Evolutionary conservation across 1,140 invertebrate species (phyloP).

Genomic region (Leptinotarsa lineolata): DNA sequence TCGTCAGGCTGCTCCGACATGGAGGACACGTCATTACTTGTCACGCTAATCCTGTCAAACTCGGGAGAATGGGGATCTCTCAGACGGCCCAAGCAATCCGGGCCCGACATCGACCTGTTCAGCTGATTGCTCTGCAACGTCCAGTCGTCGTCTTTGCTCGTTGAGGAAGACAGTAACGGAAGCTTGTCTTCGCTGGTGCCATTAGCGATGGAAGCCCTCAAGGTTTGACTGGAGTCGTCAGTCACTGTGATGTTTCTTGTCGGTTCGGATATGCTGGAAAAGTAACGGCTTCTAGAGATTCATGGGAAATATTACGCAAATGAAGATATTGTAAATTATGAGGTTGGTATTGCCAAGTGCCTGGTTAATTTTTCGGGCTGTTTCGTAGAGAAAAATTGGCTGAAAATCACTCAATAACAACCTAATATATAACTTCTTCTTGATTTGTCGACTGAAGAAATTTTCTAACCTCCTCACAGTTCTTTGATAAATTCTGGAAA

Average conservation of each 20-base stretch:
- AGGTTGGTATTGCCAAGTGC: too few relatives aligned
- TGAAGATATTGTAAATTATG: too few relatives aligned
- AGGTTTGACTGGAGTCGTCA: slow-evolving; percentile 19
- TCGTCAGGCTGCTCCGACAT: slow-evolving; percentile 50
- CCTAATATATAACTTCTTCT: too few relatives aligned
- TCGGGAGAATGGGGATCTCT: slow-evolving; percentile 50
- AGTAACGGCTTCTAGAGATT: background rate
- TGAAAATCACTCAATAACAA: too few relatives aligned
- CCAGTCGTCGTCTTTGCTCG: slow-evolving; percentile 44
- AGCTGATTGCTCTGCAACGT: slow-evolving; percentile 50
- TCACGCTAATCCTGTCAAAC: slow-evolving; percentile 46
- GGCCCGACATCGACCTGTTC: slow-evolving; percentile 71
- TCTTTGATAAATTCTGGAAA: too few relatives aligned
- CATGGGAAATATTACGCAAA: too few relatives aligned
- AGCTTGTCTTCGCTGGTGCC: slow-evolving; percentile 40
- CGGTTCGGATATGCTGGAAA: slow-evolving; percentile 31
- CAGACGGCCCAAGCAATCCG: slow-evolving; percentile 64
- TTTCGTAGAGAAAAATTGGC: too few relatives aligned
- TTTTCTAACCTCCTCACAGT: too few relatives aligned
- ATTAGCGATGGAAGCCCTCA: slow-evolving; percentile 27
- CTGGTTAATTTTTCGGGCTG: too few relatives aligned
- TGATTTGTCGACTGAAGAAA: too few relatives aligned
- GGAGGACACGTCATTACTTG: slow-evolving; percentile 49
- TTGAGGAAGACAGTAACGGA: slow-evolving; percentile 35
- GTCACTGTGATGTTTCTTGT: slow-evolving; percentile 23